Base-by-base conservation (phyloP, 1,140 invertebrate species). In the Bicyclus anynana region DNA sequence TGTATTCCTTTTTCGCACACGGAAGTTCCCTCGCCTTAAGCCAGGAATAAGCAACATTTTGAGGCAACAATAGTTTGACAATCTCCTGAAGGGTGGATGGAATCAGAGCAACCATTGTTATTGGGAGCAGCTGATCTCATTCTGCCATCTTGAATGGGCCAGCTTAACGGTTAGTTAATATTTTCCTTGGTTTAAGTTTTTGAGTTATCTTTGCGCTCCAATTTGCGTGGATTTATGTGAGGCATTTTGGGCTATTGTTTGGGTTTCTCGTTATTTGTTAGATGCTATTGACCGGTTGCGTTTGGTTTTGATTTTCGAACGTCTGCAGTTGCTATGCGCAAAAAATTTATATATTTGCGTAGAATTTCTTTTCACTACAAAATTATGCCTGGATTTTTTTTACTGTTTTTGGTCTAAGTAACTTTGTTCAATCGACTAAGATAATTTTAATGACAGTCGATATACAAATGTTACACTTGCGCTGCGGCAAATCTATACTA, bases 1-100 rank as follows among this genome's bases (percentile, higher is more conserved):
- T 80, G 77, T 82, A 21, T 42, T 52, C 35, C 60, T 53, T 59
- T 79, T 82, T 83, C 72, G 80, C 80, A 79, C 68, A 72, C 80
- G 77, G 80, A 83, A 83, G 76, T 80, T 65, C 73, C 74, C 62
- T 62, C 66, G 37, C 38, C 18, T 29, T 68, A 62, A 64, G 69
- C 65, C 67, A 74, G 37, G 52, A 29, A 44, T 69, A 62, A 66
- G 69, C 65, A 68, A 74, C 67, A 67, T 44, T 44, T 65, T 67
- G 53, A 65, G 71, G 53, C 69, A 54, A 75, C 74, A 76, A 80
- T 58, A 12, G 46, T 37, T 33, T 68, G 48, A 59, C 60, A 64
- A 64, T 53, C 63, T 64, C 79, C 75, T 79, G 78, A 79, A 46
- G 67, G 59, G 37, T 47, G 60, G 56, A 58, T 52, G 47, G 54